Evolutionary conservation across 2,113 vertebrate species (phyloP), one percentile per base, ranked within the genome.

Genomic region (Phalacrocorax carbo): DNA sequence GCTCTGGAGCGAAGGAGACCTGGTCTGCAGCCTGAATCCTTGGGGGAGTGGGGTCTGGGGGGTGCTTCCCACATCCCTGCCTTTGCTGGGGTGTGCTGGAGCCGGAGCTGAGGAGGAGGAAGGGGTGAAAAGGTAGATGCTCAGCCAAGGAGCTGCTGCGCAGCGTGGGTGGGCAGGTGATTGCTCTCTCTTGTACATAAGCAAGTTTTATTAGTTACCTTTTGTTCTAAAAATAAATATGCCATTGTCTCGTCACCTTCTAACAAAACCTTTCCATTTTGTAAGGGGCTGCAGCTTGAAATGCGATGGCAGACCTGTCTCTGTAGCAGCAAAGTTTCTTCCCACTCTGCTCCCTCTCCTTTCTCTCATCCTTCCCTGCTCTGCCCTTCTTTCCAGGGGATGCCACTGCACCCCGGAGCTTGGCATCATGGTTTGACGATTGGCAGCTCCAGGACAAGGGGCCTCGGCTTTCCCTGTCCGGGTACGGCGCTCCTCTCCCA

Each of bases 181-280:
- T 88, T 79, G 91, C 90, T 96, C 79, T 69, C 69, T 32, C 81
- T 54, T 48, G 70, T 87, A 70, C 87, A 66, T 82, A 84, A 84
- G 71, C 44, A 11, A 82, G 71, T 20, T 88, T 86, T 68, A 38
- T 73, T 36, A 16, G 54, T 32, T 32, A 81, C 30, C 95, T 95
- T 93, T 84, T 75, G 90, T 96, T 95, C 95, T 89, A 96, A 91
- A 75, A 82, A 96, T 95, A 86, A 66, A 70, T 3, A 26, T 21
- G 8, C 81, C 64, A 17, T 84, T 89, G 81, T 93, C 90, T 91
- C 64, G 27, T 93, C 93, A 57, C 83, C 77, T 91, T 13, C 51
- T 26, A 30, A 77, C 15, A 46, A 86, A 94, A 15, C 84, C 87
- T 55, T 78, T 58, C 89, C 55, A 15, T 73, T 62, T 15, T 26